Conservation (phyloP, 1,140 invertebrate species). For the Grapholita molesta region DNA sequence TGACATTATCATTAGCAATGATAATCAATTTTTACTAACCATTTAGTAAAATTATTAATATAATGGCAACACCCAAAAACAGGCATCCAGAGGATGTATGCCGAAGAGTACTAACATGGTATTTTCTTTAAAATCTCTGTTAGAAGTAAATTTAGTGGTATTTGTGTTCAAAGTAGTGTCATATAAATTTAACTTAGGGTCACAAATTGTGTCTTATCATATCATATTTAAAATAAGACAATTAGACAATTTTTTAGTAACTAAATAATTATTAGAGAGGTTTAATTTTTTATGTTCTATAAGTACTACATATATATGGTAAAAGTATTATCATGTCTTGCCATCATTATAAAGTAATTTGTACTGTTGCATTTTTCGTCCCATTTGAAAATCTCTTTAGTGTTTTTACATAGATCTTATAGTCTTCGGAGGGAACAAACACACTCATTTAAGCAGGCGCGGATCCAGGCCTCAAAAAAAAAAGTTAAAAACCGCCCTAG, state of each 20-base stretch:
- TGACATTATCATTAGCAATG: neutral
- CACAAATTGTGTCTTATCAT: conserved; percentile 46
- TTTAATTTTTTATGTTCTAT: conserved; percentile 35
- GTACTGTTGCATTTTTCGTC: neutral
- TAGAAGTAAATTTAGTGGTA: conserved; percentile 45
- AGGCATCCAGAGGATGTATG: neutral
- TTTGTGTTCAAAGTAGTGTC: conserved; percentile 75
- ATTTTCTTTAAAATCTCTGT: conserved; percentile 21
- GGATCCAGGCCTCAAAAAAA: too few species aligned
- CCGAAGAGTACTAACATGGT: neutral
- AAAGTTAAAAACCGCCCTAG: too few species aligned
- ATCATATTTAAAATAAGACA: conserved; percentile 25
- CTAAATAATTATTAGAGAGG: neutral
- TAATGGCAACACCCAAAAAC: neutral
- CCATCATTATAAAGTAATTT: conserved; percentile 47
- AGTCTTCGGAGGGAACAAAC: conserved; percentile 8
- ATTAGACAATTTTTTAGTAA: conserved; percentile 9
- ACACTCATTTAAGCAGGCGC: neutral
- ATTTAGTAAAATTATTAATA: neutral
- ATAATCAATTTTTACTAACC: neutral
- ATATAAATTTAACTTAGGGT: conserved; percentile 59
- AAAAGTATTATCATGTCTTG: conserved; percentile 64
- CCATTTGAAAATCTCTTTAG: neutral
- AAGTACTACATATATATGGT: too few species aligned
- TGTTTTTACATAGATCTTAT: too few species aligned